Percentiles rank a stretch among this genome's conserved stretches.
These are phyloP conservation scores for Didymodactylos carnosus DNA, from an alignment of 2,888 invertebrate genomes.

Conservation along the genomic window DNA sequence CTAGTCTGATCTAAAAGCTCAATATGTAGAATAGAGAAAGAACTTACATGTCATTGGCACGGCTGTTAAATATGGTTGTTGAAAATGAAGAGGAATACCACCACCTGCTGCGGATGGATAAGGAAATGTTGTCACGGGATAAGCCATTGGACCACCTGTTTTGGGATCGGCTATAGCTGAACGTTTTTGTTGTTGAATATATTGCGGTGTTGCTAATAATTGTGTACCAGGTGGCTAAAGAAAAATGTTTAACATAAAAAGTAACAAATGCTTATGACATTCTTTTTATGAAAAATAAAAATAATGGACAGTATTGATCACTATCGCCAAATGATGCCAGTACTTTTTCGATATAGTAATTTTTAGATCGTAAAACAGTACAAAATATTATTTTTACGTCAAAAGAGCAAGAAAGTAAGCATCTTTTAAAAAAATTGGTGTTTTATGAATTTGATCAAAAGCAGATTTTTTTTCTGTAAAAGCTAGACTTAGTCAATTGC, in stretches of 20 bases:
- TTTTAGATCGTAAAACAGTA: too few species aligned
- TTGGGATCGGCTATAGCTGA: conserved; percentile 9
- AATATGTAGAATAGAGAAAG: background rate
- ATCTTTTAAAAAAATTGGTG: too few species aligned
- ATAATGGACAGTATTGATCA: too few species aligned
- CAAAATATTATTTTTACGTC: too few species aligned
- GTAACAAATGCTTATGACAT: background rate
- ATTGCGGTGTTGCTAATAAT: background rate
- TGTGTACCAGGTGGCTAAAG: background rate
- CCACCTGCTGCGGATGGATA: background rate
- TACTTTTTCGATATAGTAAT: too few species aligned
- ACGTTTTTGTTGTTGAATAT: background rate
- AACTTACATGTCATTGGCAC: background rate
- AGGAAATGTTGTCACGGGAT: background rate
- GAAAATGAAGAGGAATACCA: background rate
- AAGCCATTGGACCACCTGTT: conserved; percentile 10
- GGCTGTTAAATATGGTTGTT: background rate
- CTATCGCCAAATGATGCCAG: too few species aligned
- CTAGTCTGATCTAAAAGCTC: too few species aligned
- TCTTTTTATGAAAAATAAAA: background rate
- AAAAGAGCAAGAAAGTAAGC: too few species aligned
- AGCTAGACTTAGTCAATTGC: too few species aligned
- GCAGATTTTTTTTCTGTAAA: too few species aligned
- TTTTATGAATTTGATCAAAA: too few species aligned
- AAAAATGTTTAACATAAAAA: background rate